phyloP scores from a whole-genome alignment of 2,113 vertebrate species.

The Halcyon malimbica region DNA sequence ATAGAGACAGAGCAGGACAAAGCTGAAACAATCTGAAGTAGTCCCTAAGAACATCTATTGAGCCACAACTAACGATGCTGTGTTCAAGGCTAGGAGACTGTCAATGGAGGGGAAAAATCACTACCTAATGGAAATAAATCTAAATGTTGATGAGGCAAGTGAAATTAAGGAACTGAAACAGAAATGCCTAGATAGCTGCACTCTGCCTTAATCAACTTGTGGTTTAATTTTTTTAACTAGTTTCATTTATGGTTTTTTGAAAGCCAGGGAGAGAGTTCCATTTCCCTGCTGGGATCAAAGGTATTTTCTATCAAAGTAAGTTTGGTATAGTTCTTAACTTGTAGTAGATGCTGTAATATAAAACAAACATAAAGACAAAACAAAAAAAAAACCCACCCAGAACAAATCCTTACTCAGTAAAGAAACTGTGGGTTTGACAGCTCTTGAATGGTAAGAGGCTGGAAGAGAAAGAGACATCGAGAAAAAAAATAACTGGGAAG shows the following conservation, averaged over 20 bases:
- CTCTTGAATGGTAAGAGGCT: neutral
- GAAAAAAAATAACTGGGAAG: neutral
- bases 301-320: neutral
- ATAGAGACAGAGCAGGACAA: neutral
- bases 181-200: neutral
- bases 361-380: neutral
- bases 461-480: neutral
- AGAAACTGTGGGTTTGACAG: neutral
- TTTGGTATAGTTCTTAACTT: neutral
- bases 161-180: neutral
- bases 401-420: neutral
- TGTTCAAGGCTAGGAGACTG: neutral
- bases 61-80: neutral
- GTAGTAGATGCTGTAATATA: neutral
- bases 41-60: neutral
- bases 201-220: neutral
- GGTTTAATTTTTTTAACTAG: neutral
- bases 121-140: neutral
- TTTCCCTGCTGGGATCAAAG: neutral
- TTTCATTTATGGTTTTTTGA: neutral
- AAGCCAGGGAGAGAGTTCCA: neutral
- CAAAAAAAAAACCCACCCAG: rapidly evolving
- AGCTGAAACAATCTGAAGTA: neutral
- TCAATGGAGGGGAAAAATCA: neutral
- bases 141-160: neutral